A percentile compares a stretch with the other conserved stretches of the same genome.
Evolutionary conservation across 2,888 invertebrate species (phyloP).

Genomic region (Andricus curvator): DNA sequence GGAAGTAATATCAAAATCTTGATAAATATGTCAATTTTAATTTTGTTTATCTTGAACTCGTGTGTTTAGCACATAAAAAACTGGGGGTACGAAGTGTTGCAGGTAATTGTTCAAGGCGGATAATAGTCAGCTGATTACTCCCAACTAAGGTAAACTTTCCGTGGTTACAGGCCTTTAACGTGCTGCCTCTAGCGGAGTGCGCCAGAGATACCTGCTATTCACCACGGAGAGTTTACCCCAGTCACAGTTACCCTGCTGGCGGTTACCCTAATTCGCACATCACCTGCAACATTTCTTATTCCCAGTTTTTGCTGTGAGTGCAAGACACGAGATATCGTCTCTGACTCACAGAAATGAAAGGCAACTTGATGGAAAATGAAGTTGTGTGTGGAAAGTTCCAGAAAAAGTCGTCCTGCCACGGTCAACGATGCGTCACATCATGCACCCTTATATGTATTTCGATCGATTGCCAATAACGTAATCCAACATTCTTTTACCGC

Average conservation of each 20-base stretch:
- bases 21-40: background rate
- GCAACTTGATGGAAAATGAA: conserved; percentile 31
- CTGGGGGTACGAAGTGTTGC: too few relatives aligned
- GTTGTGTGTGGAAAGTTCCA: conserved; percentile 36
- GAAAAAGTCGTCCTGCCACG: conserved; percentile 34
- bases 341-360: conserved; percentile 16
- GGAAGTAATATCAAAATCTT: background rate
- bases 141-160: too few relatives aligned
- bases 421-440: conserved; percentile 35
- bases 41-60: background rate
- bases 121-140: too few relatives aligned
- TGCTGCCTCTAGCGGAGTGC: too few relatives aligned
- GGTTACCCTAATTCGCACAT: too few relatives aligned
- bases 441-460: conserved; percentile 27
- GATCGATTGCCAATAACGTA: conserved; percentile 37
- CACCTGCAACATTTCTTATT: too few relatives aligned
- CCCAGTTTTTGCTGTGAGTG: background rate
- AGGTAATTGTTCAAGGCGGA: too few relatives aligned
- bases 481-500: conserved; percentile 19
- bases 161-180: too few relatives aligned
- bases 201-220: too few relatives aligned
- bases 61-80: background rate
- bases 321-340: background rate
- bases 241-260: too few relatives aligned
- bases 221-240: too few relatives aligned